These are phyloP conservation scores for Perithous albicinctus DNA, from an alignment of 2,888 invertebrate genomes.

Conservation along the genomic window DNA sequence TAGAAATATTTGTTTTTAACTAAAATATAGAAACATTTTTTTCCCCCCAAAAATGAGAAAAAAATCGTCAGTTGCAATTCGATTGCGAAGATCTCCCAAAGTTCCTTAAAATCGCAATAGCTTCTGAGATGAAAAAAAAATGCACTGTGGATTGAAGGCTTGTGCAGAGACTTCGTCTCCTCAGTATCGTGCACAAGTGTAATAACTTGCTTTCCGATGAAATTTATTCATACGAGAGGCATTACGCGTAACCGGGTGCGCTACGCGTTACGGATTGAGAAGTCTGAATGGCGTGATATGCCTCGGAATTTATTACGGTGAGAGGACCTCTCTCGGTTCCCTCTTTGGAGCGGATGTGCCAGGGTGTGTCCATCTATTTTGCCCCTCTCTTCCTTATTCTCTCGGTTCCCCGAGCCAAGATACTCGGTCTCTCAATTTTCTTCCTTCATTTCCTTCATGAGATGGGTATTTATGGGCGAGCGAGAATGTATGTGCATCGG, in stretches of 20 bases:
- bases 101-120: too few species aligned
- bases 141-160: background rate
- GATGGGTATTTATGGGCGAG: constrained; percentile 14
- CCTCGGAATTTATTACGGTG: constrained; percentile 1
- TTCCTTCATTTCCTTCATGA: constrained; percentile 53
- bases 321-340: constrained; percentile 4
- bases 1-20: too few species aligned
- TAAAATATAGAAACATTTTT: too few species aligned
- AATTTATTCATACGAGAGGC: constrained; percentile 55
- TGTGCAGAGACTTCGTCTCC: background rate
- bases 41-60: too few species aligned
- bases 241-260: constrained; percentile 57
- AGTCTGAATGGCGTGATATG: constrained; percentile 59
- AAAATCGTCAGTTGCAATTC: too few species aligned
- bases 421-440: constrained; percentile 2
- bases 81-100: too few species aligned
- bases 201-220: constrained; percentile 23
- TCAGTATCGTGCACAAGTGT: background rate
- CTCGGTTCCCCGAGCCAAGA: background rate
- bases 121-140: background rate
- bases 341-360: background rate
- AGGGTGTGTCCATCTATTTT: constrained; percentile 10
- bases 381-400: too few species aligned
- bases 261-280: constrained; percentile 59
- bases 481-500: background rate